Evolutionary conservation across 1,140 invertebrate genomes (phyloP).

Genomic region (Melitaea cinxia): DNA sequence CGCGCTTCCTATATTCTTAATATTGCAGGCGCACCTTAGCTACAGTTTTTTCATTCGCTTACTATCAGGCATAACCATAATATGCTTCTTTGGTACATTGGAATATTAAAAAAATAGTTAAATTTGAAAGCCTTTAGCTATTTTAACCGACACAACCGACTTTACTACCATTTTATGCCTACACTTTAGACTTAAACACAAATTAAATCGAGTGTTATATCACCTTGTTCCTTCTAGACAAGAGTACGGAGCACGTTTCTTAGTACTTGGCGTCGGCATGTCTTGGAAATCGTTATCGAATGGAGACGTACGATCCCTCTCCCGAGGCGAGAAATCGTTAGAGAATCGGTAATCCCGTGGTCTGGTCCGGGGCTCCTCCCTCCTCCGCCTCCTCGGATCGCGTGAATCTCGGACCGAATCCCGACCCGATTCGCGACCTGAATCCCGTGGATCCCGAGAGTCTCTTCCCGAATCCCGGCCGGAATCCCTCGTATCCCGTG

Average conservation of each 20-base stretch:
- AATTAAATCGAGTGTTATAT: background rate
- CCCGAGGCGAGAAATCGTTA: slow-evolving; percentile 82
- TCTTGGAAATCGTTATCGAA: slow-evolving; percentile 88
- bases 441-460: slow-evolving; percentile 64
- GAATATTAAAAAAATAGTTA: no score
- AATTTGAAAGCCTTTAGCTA: no score
- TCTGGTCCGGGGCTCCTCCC: slow-evolving; percentile 40
- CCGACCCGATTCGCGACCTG: slow-evolving; percentile 48
- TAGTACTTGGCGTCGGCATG: slow-evolving; percentile 53
- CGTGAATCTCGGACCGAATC: slow-evolving; percentile 40
- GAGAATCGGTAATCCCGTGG: slow-evolving; percentile 80
- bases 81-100: no score
- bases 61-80: no score
- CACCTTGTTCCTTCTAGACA: slow-evolving; percentile 71
- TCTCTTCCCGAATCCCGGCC: slow-evolving; percentile 60
- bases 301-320: slow-evolving; percentile 83
- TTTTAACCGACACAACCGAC: no score
- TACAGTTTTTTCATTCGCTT: no score
- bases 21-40: no score
- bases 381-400: slow-evolving; percentile 39
- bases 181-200: no score
- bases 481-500: slow-evolving; percentile 56
- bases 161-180: no score
- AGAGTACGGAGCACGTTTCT: slow-evolving; percentile 65
- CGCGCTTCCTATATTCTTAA: no score